Base-by-base conservation (phyloP, 1,140 invertebrate genomes). In the Danaus melanippus region DNA sequence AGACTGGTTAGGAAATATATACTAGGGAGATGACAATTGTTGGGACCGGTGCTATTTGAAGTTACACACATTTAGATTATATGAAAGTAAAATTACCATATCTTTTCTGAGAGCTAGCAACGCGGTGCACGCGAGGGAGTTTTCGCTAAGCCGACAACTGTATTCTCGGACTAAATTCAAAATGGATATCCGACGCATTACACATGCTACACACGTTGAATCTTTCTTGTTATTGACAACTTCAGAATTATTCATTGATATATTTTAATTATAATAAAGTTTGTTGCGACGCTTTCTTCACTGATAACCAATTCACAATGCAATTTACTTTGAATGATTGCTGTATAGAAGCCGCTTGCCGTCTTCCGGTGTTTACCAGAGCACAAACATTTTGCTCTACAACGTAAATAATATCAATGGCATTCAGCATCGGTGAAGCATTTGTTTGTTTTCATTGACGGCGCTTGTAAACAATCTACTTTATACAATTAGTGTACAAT, bases 371-470 rank as follows among this genome's bases (percentile, higher is more conserved):
- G 79, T 78, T 78, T 76, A 77, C 67, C 60, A 67, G 54, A 71
- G 64, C 64, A 64, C 69, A 58, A 62, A 71, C 65, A 69, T 67
- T 69, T 69, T 71, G 58, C 53, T 68, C 57, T 21, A 59, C 64
- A 71, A 63, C 60, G 64, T 74, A 76, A 77, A 81, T 78, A 79
- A 66, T 55, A 76, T 73, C 64, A 71, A 73, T 65, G 53, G 58
- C 53, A 66, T 62, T 59, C 64, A 62, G 67, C 60, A 71, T 67
- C 64, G 56, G 56, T 58, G 66, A 74, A 65, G 71, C 72, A 79
- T 80, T 76, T 73, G 76, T 79, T 78, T 82, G 67, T 81, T 81
- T 77, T 52, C 58, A 64, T 50, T 61, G 46, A 50, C 63, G 66
- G 62, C 66, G 56, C 52, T 56, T 60, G 54, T 72, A 77, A 75